Evolutionary conservation across 2,797 vertebrate genomes (phyloP).

Genomic region (Pachyuromys duprasi): DNA sequence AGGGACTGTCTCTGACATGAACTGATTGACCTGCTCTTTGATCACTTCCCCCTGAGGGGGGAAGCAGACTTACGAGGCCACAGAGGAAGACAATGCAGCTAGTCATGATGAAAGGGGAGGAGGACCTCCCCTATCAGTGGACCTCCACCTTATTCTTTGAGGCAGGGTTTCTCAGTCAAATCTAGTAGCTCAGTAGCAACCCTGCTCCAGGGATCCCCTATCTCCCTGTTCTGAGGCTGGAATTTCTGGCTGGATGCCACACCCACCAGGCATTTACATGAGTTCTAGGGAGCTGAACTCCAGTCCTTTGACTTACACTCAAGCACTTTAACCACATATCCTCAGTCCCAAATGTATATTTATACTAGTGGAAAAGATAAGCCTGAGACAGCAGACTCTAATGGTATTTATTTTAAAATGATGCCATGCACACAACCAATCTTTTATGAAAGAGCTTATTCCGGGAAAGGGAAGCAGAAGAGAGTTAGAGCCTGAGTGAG

Average conservation of each 20-base stretch:
- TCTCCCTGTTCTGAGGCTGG: background rate
- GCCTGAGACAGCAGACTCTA: background rate
- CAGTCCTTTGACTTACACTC: background rate
- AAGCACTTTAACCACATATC: background rate
- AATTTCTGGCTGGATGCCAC: background rate
- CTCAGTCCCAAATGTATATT: background rate
- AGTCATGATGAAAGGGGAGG: no score
- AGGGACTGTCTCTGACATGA: no score
- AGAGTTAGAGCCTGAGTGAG: no score
- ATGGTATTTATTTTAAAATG: no score
- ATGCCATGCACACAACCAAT: no score
- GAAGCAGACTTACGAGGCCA: no score
- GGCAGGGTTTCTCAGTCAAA: background rate
- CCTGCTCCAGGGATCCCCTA: background rate
- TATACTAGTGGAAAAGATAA: background rate
- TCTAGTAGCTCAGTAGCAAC: background rate
- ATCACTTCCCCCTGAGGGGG: no score
- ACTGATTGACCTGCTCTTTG: no score
- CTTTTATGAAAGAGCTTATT: no score
- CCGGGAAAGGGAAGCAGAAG: no score
- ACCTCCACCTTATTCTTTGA: background rate
- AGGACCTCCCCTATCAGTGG: no score
- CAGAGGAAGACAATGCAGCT: no score
- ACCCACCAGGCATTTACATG: background rate
- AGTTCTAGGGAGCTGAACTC: background rate